Base-by-base conservation (phyloP, 2,113 vertebrate species). In the Plestiodon gilberti region DNA sequence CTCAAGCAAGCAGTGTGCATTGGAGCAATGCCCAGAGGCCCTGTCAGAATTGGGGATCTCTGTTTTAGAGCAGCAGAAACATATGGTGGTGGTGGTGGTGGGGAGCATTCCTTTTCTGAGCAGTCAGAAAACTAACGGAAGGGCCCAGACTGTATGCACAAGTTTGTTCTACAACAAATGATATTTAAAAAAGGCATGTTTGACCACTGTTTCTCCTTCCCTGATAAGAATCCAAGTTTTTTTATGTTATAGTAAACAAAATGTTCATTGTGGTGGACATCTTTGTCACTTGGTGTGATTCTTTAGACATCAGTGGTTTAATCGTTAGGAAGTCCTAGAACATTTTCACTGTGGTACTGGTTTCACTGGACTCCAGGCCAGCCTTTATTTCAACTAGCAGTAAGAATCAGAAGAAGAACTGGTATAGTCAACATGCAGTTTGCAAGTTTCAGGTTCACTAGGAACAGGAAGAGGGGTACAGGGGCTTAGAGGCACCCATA, bases 291-390 rank as follows among this genome's bases (percentile, higher is more conserved):
- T 81, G 85, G 55, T 78, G 69, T 61, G 30, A 67, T 86, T 65
- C 69, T 62, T 88, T 59, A 81, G 77, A 65, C 78, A 1, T 55
- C 71, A 85, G 35, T 81, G 82, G 52, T 83, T 78, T 87, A 83
- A 79, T 30, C 38, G 57, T 10, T 61, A 35, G n/a, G 35, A 78
- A 35, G 59, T 22, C n/a, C 30, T 6, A 13, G 11, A 35, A 10
- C 35, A 4, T 6, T 4, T 40, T 55, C 52, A n/a, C n/a, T 30
- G 14, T 23, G 2, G 15, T 20, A 23, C 33, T 23, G 23, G 10
- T 74, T 74, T 17, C 18, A n/a, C 10, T 38, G 28, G 55, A 17
- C 30, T 20, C 35, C 9, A 30, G 65, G 11, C 25, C 28, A 25
- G 25, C 65, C 6, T 67, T 67, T 11, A n/a, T 43, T 43, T 74